Evolutionary conservation across 2,888 invertebrate genomes (phyloP).

Genomic region (Rhamphomyia laevipes): DNA sequence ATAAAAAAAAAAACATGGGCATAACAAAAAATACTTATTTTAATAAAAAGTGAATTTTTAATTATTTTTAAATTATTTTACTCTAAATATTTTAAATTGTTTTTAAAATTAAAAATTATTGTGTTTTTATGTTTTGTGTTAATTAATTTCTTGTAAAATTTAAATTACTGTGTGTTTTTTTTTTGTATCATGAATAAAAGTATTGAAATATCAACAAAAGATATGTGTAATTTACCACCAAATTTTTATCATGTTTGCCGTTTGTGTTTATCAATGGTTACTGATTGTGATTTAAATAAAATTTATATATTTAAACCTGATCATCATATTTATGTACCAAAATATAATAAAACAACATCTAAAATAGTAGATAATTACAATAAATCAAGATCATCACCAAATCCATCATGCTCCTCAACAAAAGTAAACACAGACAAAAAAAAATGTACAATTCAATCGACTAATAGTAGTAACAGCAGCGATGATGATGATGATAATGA

Average conservation of each 20-base stretch:
- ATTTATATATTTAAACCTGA: conserved; percentile 13
- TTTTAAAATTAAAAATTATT: too few species aligned
- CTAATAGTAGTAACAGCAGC: background rate
- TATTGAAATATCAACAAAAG: background rate
- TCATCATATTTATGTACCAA: too few species aligned
- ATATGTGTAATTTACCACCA: conserved; percentile 83
- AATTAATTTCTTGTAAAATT: too few species aligned
- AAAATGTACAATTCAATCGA: background rate
- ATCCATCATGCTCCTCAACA: background rate
- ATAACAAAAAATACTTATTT: too few species aligned
- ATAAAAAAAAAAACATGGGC: too few species aligned
- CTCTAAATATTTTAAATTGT: too few species aligned
- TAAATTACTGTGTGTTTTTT: too few species aligned
- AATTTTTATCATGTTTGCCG: conserved; percentile 90
- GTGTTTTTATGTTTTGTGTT: too few species aligned
- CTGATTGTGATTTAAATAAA: conserved; percentile 63
- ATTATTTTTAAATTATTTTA: too few species aligned
- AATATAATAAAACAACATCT: background rate
- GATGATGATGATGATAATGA: background rate
- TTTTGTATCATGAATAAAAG: too few species aligned
- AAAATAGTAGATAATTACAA: background rate
- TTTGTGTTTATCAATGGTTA: conserved; percentile 76
- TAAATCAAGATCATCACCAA: conserved; percentile 4
- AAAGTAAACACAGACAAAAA: background rate
- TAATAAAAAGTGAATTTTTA: too few species aligned